phyloP scores from a whole-genome alignment of 2,888 invertebrate genomes.

The Orthosia incerta region DNA sequence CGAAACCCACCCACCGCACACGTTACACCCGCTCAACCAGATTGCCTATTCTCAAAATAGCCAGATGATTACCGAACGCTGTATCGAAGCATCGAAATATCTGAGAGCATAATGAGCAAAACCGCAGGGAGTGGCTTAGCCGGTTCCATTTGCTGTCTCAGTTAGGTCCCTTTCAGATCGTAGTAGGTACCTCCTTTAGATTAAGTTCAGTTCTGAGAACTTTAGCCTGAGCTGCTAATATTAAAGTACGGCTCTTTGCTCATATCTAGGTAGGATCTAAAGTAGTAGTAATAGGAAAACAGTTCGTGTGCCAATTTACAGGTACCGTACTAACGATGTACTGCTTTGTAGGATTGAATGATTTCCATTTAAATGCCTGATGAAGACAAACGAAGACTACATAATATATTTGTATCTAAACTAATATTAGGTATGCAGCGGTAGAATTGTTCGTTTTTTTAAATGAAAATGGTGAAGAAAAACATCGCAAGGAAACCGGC shows the following conservation, averaged over 20 bases:
- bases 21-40: slow-evolving; percentile 1
- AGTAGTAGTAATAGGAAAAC: neutral
- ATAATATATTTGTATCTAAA: neutral
- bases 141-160: neutral
- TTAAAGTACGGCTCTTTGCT: neutral
- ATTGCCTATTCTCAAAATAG: slow-evolving; percentile 25
- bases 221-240: neutral
- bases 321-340: no score
- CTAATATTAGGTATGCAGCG: neutral
- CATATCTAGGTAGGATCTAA: neutral
- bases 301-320: neutral
- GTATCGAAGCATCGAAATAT: neutral
- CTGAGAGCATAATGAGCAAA: neutral
- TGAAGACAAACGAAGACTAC: neutral
- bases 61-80: neutral
- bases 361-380: neutral
- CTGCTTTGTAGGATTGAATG: neutral
- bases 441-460: neutral
- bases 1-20: slow-evolving; percentile 30
- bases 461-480: no score
- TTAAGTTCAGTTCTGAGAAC: neutral
- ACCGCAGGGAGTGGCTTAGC: neutral
- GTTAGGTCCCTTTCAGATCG: neutral
- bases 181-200: neutral
- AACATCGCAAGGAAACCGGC: no score